Evolutionary conservation across 2,113 vertebrate genomes (phyloP).

Genomic region (Sphyrna mokarran): DNA sequence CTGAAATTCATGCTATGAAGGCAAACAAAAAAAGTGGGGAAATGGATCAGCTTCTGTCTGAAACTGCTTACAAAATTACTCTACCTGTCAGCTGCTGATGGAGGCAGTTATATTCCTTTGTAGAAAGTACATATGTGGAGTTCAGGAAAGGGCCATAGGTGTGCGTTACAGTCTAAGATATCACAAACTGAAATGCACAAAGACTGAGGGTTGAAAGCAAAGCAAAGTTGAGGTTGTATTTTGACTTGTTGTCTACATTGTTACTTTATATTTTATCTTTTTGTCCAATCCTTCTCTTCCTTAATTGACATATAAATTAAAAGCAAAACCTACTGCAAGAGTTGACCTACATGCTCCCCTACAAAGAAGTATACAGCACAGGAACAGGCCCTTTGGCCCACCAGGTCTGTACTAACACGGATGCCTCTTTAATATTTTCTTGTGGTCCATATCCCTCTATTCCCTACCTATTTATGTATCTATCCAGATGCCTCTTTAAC

Average conservation of each 20-base stretch:
- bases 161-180: conserved; percentile 50
- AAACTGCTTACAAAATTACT: background rate
- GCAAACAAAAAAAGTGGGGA: background rate
- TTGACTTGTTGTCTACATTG: background rate
- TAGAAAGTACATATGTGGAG: conserved; percentile 35
- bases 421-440: too few relatives aligned
- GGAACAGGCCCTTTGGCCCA: too few relatives aligned
- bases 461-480: too few relatives aligned
- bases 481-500: too few relatives aligned
- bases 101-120: conserved; percentile 21
- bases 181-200: background rate
- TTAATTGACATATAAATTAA: background rate
- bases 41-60: background rate
- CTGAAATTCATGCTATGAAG: background rate
- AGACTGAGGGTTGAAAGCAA: conserved; percentile 22
- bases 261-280: background rate
- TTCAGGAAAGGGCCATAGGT: conserved; percentile 58
- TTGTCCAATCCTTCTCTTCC: background rate
- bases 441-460: too few relatives aligned
- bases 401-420: too few relatives aligned
- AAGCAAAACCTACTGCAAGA: background rate
- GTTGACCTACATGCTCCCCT: background rate
- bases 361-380: too few relatives aligned
- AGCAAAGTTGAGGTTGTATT: background rate
- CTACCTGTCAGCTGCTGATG: conserved; percentile 28